These are phyloP conservation scores for Halcyon badia DNA, from an alignment of 2,797 vertebrate species.

Conservation along the genomic window DNA sequence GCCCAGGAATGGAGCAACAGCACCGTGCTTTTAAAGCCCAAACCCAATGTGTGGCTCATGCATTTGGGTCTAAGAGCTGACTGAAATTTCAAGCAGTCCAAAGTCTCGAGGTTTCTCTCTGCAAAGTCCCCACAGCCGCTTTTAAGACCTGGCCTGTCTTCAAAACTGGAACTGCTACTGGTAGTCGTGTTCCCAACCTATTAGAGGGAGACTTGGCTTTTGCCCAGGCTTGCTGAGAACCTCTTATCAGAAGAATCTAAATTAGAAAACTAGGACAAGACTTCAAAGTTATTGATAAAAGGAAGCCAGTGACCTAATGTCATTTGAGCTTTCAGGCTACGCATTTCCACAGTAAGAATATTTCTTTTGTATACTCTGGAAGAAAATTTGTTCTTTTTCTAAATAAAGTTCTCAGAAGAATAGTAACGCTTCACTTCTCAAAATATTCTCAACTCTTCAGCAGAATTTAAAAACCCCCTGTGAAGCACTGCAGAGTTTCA, in stretches of 20 bases:
- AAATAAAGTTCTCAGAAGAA: background rate
- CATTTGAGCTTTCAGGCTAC: constrained; percentile 3
- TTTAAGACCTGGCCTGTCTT: background rate
- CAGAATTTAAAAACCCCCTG: background rate
- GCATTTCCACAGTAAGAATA: background rate
- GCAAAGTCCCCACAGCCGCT: background rate
- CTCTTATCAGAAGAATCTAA: constrained; percentile 57
- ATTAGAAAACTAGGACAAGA: constrained; percentile 55
- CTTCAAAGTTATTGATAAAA: constrained; percentile 68
- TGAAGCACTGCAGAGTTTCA: background rate
- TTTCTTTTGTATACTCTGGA: background rate
- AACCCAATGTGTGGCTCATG: rapidly evolving
- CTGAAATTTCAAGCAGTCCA: background rate
- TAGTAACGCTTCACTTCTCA: background rate
- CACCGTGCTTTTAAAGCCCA: background rate
- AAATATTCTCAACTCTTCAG: background rate
- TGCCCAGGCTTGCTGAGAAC: background rate
- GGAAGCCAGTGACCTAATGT: constrained; percentile 50
- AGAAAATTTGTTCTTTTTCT: background rate
- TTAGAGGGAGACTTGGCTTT: constrained; percentile 30
- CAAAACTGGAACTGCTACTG: background rate
- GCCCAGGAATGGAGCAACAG: background rate
- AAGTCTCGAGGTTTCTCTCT: background rate
- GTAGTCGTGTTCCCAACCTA: background rate
- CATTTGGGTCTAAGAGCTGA: background rate